Base-by-base conservation (phyloP, 2,113 vertebrate species). In the Candoia aspera region DNA sequence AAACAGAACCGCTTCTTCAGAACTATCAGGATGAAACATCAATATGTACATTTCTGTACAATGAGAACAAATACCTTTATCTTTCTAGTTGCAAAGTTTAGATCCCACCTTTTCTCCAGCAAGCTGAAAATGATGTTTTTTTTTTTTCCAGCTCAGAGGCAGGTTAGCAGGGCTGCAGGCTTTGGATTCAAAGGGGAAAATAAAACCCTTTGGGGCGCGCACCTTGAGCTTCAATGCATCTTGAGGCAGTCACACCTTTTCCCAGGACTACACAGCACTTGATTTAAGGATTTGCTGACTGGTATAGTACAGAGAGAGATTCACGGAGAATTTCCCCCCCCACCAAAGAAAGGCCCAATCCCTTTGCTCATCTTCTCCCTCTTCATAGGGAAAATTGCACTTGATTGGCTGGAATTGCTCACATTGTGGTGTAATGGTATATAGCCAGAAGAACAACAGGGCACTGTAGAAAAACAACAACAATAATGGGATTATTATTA, bases 391-490 rank as follows among this genome's bases (percentile, higher is more conserved):
- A 86, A 90, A 55, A n/a, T 0, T 24, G 4, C 9, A 0, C 17
- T 33, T 54, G 37, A 1, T 0, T 4, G 62, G 87, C 15, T 53
- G 0, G 2, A 1, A 19, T 15, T 94, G 93, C 92, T 95, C 95
- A 97, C 92, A 98, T 92, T 0, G 93, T 95, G 3, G 97, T 94
- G 93, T 97, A 97, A 94, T 97, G 97, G 49, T 97, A 94, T 96
- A 98, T 98, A 90, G 96, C 95, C 2, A 96, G 54, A 90, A 98
- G 90, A 94, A 98, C 92, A 60, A 98, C 93, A 0, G 97, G 97
- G 53, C 98, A 97, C 98, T 98, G 54, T 53, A 55, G 91, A 87
- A 91, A 37, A 54, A 60, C 11, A 73, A 60, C 11, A 73, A 79
- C 42, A 42, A 42, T 42, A 42, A 42, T 42, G 42, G 42, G 42